A percentile compares a stretch with the other conserved stretches of the same genome.
phyloP scores from a whole-genome alignment of 2,888 invertebrate genomes.

The Crocallis elinguaria region DNA sequence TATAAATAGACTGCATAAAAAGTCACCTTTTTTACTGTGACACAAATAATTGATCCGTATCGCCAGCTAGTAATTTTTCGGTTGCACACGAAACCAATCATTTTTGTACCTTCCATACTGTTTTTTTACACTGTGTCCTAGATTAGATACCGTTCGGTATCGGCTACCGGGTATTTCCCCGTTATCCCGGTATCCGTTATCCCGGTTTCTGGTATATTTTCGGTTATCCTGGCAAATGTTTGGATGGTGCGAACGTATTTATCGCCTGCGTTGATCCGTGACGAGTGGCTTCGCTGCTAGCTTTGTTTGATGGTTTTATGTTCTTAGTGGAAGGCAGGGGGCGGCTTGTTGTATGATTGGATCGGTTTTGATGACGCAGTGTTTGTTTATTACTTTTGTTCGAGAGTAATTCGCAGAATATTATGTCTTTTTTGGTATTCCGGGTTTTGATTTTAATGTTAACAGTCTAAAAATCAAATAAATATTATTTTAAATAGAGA shows the following conservation, averaged over 20 bases:
- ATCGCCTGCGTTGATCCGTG: slow-evolving; percentile 29
- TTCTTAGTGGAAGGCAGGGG: slow-evolving; percentile 12
- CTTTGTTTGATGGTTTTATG: slow-evolving; percentile 33
- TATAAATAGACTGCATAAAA: too few relatives aligned
- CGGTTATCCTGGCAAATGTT: slow-evolving; percentile 34
- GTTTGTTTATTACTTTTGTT: background rate
- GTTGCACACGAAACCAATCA: background rate
- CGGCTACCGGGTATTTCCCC: slow-evolving; percentile 1
- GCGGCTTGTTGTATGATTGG: background rate
- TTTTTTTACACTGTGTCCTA: slow-evolving; percentile 26
- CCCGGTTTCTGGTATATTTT: slow-evolving; percentile 21
- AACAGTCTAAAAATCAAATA: too few relatives aligned
- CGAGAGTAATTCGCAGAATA: too few relatives aligned
- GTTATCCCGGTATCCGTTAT: slow-evolving; percentile 11
- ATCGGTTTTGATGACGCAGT: slow-evolving; percentile 12
- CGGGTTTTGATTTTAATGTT: too few relatives aligned
- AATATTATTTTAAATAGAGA: too few relatives aligned
- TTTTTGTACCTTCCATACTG: background rate
- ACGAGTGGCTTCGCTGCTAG: slow-evolving; percentile 20
- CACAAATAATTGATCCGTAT: too few relatives aligned
- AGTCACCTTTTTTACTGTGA: too few relatives aligned
- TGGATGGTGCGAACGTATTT: slow-evolving; percentile 31
- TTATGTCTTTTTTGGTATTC: too few relatives aligned
- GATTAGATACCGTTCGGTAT: slow-evolving; percentile 24
- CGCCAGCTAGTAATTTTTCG: too few relatives aligned